phyloP scores from a whole-genome alignment of 2,113 vertebrate genomes.

The Archocentrus centrarchus region DNA sequence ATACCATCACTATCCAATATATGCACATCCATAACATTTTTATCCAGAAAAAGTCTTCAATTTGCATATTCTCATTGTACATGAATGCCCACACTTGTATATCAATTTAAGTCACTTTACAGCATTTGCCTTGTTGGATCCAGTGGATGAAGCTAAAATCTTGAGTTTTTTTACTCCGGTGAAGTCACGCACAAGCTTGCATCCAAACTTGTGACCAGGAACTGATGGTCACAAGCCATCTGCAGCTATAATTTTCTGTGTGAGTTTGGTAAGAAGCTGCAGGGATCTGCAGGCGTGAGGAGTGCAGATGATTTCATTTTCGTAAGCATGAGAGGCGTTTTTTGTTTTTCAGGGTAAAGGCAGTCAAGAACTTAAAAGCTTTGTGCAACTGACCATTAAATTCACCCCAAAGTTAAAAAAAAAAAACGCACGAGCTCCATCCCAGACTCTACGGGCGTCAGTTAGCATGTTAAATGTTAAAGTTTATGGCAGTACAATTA shows the following conservation, averaged over 20 bases:
- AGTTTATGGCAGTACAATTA: no score
- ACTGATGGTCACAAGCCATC: constrained; percentile 34
- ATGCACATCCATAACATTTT: background rate
- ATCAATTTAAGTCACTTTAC: background rate
- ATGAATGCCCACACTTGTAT: background rate
- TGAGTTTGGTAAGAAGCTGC: constrained; percentile 11
- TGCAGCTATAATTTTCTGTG: background rate
- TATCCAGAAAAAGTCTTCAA: background rate
- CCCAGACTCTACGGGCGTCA: no score
- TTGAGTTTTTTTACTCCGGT: background rate
- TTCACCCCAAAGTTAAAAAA: no score
- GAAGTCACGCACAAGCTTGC: background rate
- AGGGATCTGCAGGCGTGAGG: constrained; percentile 1
- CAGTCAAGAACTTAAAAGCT: background rate
- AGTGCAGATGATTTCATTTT: background rate
- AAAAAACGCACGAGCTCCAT: no score
- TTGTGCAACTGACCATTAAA: background rate
- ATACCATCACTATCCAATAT: background rate
- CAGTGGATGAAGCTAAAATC: background rate
- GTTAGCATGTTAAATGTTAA: no score
- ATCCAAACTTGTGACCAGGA: constrained; percentile 25
- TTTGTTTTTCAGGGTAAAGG: background rate
- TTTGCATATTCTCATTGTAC: background rate
- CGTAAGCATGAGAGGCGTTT: background rate
- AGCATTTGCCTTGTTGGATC: background rate